phyloP scores from a whole-genome alignment of 2,113 vertebrate genomes.

The Hystrix cristata region DNA sequence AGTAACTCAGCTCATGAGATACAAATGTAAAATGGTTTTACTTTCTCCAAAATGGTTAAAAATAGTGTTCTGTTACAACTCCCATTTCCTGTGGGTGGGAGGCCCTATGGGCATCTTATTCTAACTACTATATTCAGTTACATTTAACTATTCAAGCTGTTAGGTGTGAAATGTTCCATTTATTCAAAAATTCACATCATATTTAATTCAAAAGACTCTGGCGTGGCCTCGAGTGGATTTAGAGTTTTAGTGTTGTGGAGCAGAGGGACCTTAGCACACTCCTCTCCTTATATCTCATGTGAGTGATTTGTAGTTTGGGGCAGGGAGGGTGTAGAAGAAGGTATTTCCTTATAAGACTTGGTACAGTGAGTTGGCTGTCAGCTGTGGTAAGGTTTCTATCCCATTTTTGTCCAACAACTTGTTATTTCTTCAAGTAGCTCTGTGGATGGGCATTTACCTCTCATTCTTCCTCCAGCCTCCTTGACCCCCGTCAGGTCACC shows the following conservation, averaged over 20 bases:
- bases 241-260: neutral
- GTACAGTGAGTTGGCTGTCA: neutral
- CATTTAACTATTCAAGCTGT: neutral
- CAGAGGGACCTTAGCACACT: neutral
- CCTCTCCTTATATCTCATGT: neutral
- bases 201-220: conserved; percentile 7
- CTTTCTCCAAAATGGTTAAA: neutral
- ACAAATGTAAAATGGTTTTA: neutral
- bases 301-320: neutral
- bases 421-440: neutral
- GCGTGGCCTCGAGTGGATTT: neutral
- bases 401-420: neutral
- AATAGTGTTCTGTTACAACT: neutral
- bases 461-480: neutral
- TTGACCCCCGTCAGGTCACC: neutral
- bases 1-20: neutral
- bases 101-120: neutral
- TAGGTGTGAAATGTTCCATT: neutral
- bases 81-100: neutral
- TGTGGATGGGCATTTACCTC: neutral
- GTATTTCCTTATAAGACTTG: neutral
- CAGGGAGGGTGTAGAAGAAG: neutral
- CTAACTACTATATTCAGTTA: neutral
- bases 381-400: neutral
- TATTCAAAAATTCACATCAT: neutral